phyloP scores from a whole-genome alignment of 2,888 invertebrate species.

The Junonia oenone region DNA sequence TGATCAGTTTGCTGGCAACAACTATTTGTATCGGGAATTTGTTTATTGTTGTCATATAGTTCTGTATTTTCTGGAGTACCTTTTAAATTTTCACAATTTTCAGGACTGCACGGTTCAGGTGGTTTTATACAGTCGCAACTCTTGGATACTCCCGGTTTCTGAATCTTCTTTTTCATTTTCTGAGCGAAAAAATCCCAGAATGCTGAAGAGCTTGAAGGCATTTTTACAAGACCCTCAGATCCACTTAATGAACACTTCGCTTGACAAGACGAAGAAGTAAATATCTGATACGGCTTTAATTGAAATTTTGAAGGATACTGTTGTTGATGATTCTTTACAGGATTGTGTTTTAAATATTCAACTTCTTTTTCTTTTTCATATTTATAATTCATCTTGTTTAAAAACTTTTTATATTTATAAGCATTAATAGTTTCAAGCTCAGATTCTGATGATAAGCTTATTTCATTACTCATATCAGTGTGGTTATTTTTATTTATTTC shows the following conservation, averaged over 20 bases:
- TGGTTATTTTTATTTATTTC: conserved; percentile 14
- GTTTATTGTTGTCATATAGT: not conserved
- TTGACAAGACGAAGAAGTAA: conserved; percentile 34
- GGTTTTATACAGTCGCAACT: conserved; percentile 29
- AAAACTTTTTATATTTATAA: conserved; percentile 27
- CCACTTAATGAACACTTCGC: conserved; percentile 22
- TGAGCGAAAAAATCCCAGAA: conserved; percentile 56
- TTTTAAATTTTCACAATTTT: conserved; percentile 19
- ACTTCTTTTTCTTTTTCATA: conserved; percentile 36
- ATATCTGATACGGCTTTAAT: conserved; percentile 34
- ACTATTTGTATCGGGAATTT: not conserved
- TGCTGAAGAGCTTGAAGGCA: conserved; percentile 43
- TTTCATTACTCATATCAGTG: conserved; percentile 29
- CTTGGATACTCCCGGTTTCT: conserved; percentile 29
- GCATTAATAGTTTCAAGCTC: conserved; percentile 27
- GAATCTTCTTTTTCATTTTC: conserved; percentile 42
- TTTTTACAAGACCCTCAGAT: conserved; percentile 16
- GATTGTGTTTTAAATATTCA: conserved; percentile 33
- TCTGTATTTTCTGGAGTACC: not conserved
- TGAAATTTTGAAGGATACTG: conserved; percentile 39
- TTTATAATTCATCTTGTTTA: conserved; percentile 32
- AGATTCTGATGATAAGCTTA: conserved; percentile 35
- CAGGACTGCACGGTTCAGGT: conserved; percentile 15
- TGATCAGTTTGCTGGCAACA: conserved; percentile 1
- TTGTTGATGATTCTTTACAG: conserved; percentile 14